These are phyloP conservation scores for Liposcelis brunnea DNA, from an alignment of 2,888 invertebrate genomes.

Conservation along the genomic window DNA sequence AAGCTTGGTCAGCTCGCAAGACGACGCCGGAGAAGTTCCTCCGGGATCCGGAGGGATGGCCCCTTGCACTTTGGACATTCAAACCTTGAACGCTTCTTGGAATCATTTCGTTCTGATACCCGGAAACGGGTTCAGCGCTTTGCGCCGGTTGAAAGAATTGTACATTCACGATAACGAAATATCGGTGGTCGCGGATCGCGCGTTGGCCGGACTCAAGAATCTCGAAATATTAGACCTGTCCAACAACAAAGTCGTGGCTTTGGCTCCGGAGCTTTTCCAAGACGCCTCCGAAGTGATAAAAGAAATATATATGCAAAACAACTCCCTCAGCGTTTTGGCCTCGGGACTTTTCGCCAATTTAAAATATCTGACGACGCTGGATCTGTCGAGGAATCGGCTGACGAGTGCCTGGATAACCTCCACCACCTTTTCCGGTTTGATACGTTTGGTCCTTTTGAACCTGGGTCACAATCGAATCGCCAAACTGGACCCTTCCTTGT, in stretches of 20 bases:
- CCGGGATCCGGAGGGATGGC: constrained; percentile 13
- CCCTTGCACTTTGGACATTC: constrained; percentile 57
- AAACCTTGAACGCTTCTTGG: constrained; percentile 63
- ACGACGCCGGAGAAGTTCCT: constrained; percentile 24
- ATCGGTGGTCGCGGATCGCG: constrained; percentile 70
- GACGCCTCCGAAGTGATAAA: constrained; percentile 63
- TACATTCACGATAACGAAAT: constrained; percentile 79
- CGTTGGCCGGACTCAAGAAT: constrained; percentile 60
- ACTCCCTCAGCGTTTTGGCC: constrained; percentile 71
- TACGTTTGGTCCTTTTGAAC: constrained; percentile 72
- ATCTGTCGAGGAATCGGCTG: constrained; percentile 71
- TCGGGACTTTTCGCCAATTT: constrained; percentile 74
- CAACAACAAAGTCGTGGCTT: constrained; percentile 73
- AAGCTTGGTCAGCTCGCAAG: constrained; percentile 44
- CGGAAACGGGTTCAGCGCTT: constrained; percentile 60
- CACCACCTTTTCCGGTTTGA: constrained; percentile 71
- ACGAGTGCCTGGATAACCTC: constrained; percentile 75
- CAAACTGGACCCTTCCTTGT: constrained; percentile 64
- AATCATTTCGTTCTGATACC: constrained; percentile 75
- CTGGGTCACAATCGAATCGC: constrained; percentile 69
- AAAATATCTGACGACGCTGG: constrained; percentile 61
- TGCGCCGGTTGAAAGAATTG: constrained; percentile 59
- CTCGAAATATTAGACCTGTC: constrained; percentile 76
- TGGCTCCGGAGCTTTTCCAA: constrained; percentile 70
- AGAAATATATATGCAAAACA: constrained; percentile 81